These are phyloP conservation scores for Bellardia pandia DNA, from an alignment of 2,888 invertebrate genomes.

Conservation along the genomic window DNA sequence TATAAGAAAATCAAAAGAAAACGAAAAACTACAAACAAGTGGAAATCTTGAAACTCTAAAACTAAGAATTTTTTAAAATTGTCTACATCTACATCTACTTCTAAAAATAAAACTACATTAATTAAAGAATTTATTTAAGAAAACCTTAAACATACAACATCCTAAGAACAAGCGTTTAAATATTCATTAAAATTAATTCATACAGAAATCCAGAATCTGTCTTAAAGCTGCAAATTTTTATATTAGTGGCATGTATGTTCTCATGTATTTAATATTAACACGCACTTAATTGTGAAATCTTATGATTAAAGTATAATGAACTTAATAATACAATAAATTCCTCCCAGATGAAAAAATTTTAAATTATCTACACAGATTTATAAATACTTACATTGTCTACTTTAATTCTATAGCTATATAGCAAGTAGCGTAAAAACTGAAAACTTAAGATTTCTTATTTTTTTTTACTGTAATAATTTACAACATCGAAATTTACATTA, in stretches of 20 bases:
- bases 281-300: conserved; percentile 51
- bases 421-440: background rate
- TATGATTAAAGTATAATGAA: conserved; percentile 43
- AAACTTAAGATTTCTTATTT: background rate
- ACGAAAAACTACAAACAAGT: background rate
- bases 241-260: conserved; percentile 17
- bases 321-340: conserved; percentile 36
- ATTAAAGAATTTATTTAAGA: background rate
- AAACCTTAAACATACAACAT: background rate
- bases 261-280: conserved; percentile 15
- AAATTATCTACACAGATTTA: conserved; percentile 29
- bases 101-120: no score
- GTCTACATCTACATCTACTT: conserved; percentile 13
- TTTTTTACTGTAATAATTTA: conserved; percentile 57
- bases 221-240: background rate
- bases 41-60: background rate
- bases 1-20: conserved; percentile 8
- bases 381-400: conserved; percentile 35
- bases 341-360: background rate
- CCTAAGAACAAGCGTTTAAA: no score
- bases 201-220: background rate
- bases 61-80: conserved; percentile 25
- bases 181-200: background rate
- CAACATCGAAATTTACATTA: conserved; percentile 41
- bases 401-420: conserved; percentile 38